Conservation (phyloP, 2,888 invertebrate genomes). For the Drosophila algonquin region DNA sequence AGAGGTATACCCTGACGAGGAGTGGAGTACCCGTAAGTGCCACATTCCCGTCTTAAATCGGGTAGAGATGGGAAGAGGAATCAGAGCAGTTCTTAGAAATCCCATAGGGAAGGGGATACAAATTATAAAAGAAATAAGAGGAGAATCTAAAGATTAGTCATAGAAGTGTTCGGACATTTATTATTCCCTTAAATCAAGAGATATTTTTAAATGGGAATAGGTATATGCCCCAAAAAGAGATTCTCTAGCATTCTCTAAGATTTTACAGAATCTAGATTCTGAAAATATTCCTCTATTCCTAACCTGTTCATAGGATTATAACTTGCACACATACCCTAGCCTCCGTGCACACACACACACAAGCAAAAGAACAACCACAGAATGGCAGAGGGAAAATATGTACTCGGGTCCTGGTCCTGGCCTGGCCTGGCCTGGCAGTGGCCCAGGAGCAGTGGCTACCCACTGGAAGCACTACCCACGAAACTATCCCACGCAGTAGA, state of each 20-base stretch:
- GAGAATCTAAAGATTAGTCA: no score
- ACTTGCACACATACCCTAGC: conserved; percentile 18
- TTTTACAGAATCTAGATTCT: no score
- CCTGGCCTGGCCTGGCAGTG: conserved; percentile 5
- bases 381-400: conserved; percentile 41
- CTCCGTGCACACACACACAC: conserved; percentile 25
- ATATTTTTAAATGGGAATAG: neutral
- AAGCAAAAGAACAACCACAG: conserved; percentile 32
- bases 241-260: neutral
- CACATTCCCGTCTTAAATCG: neutral
- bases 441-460: conserved; percentile 3
- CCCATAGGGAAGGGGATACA: no score
- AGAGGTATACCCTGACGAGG: conserved; percentile 4
- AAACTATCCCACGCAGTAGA: neutral
- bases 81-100: neutral
- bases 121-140: no score
- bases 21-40: neutral
- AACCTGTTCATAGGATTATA: no score
- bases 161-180: no score
- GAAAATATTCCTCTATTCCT: no score
- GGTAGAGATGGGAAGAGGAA: no score
- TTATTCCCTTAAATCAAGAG: no score
- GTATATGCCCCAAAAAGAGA: neutral
- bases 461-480: neutral
- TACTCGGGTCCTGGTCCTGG: conserved; percentile 24